These are phyloP conservation scores for Prunella fulvescens DNA, from an alignment of 2,113 vertebrate genomes.

Conservation along the genomic window DNA sequence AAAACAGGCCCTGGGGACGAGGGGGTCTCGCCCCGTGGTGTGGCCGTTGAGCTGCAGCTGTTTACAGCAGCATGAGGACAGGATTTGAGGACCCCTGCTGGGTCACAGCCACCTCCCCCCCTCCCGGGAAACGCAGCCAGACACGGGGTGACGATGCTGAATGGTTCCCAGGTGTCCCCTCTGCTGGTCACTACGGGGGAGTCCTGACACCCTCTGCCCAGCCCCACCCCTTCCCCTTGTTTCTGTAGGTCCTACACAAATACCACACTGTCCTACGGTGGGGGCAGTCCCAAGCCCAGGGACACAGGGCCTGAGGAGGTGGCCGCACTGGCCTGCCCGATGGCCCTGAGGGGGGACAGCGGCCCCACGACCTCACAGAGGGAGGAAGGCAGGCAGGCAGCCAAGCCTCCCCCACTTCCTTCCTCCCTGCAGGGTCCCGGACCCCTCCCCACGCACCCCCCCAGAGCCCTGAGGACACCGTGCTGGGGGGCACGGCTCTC, in stretches of 20 bases:
- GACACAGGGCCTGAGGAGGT: too few relatives aligned
- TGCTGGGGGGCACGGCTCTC: background rate
- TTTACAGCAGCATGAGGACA: background rate
- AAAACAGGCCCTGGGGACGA: rapidly evolving
- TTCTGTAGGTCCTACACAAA: background rate
- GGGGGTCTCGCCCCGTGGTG: rapidly evolving
- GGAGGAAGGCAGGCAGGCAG: background rate
- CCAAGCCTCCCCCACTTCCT: background rate
- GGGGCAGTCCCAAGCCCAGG: background rate
- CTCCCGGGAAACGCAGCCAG: rapidly evolving
- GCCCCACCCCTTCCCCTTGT: background rate
- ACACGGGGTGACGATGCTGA: background rate
- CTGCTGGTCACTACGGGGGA: rapidly evolving
- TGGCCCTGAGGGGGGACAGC: background rate
- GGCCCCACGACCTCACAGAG: background rate
- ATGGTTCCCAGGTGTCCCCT: background rate
- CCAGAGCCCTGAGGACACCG: rapidly evolving
- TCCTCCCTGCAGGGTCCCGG: background rate
- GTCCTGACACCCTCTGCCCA: background rate
- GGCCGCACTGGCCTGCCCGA: background rate
- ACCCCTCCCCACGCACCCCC: background rate
- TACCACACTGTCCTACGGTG: rapidly evolving
- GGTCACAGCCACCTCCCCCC: background rate
- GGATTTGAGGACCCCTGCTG: background rate
- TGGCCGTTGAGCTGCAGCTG: background rate